These are phyloP conservation scores for Trididemnum nubilum DNA, from an alignment of 23 tunicate genomes.

Conservation along the genomic window DNA sequence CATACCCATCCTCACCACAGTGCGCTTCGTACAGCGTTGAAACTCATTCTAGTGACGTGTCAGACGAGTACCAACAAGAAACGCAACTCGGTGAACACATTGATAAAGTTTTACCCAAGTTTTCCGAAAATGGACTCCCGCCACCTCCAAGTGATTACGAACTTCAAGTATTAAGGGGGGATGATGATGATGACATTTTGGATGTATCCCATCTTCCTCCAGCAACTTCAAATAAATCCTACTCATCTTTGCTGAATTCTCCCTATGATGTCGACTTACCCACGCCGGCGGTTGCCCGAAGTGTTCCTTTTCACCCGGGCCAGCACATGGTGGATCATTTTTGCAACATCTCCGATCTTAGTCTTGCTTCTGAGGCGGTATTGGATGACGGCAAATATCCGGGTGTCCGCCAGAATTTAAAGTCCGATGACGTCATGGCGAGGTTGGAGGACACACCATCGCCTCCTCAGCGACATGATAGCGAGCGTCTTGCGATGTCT, in stretches of 20 bases:
- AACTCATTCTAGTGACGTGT: conserved; percentile 31
- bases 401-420: not conserved
- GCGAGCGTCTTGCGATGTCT: conserved; percentile 56
- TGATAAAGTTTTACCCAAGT: not conserved
- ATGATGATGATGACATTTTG: conserved; percentile 22
- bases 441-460: conserved; percentile 4
- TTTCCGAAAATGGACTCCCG: conserved; percentile 45
- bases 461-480: conserved; percentile 51
- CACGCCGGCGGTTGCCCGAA: conserved; percentile 49
- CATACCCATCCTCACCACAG: not conserved
- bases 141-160: conserved; percentile 59
- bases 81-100: too few species aligned
- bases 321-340: conserved; percentile 45
- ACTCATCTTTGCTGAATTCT: conserved; percentile 43
- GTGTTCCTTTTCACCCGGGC: conserved; percentile 52
- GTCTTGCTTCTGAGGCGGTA: conserved; percentile 32
- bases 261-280: conserved; percentile 46
- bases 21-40: not conserved
- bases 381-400: conserved; percentile 23
- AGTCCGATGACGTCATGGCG: not conserved
- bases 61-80: conserved; percentile 15
- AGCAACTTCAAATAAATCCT: conserved; percentile 40
- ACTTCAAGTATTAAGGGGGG: conserved; percentile 38
- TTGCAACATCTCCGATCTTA: conserved; percentile 38
- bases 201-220: conserved; percentile 22